Evolutionary conservation across 2,797 vertebrate species (phyloP), one percentile per base, ranked within the genome.

Genomic region (Cercopithecus neglectus): DNA sequence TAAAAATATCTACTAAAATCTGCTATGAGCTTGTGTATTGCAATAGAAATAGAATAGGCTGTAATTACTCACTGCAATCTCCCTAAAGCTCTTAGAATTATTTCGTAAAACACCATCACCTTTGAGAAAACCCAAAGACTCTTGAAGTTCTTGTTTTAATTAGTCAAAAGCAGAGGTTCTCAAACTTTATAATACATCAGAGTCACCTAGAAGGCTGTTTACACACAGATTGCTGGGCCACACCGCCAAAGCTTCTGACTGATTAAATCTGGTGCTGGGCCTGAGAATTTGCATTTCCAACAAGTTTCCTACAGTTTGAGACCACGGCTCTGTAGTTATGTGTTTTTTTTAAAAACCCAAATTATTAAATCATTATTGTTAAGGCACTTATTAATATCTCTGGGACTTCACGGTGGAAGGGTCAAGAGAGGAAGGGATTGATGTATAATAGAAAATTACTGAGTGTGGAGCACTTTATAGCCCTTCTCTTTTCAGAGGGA

Each of bases 121-220:
- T 93, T 97, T 95, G 87, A 96, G 83, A 94, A 96, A 97, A 96
- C 33, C 83, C 22, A 86, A 48, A 85, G 33, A 67, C 6, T 86
- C 44, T 90, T 95, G 57, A 95, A 95, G 93, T 95, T 93, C 55
- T 94, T 90, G 24, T 75, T 89, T 64, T 94, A 86, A 89, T 96
- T 94, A 76, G 53, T 74, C 53, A 81, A 8, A 22, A 50, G 28
- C n/a, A 89, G 57, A 97, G 26, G 5, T 76, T 89, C 24, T 89
- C 75, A 94, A 82, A 89, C 83, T 94, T 96, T 91, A 78, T 90
- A 96, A 91, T 95, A 72, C 6, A 46, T 24, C 36, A 16, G 21
- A 53, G 16, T 94, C n/a, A 70, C 39, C 48, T 78, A 50, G 6
- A 95, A 93, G 30, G 2, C 16, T 89, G 11, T 92, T 95, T 46